phyloP scores from a whole-genome alignment of 2,888 invertebrate genomes.

The Stramonita haemastoma region DNA sequence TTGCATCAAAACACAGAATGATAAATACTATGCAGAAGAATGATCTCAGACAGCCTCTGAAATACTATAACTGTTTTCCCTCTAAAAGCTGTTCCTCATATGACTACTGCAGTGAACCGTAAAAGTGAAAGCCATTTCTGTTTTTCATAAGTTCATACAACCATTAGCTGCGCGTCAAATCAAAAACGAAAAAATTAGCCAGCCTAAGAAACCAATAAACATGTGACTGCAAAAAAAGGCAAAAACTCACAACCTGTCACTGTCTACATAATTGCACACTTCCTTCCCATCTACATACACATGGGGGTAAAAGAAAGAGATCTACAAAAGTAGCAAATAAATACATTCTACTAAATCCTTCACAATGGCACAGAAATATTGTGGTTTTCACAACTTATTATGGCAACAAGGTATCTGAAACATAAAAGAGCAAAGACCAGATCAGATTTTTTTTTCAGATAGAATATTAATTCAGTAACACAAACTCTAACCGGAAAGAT shows the following conservation, averaged over 20 bases:
- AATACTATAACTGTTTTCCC: too few species aligned
- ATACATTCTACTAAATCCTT: neutral
- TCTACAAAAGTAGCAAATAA: neutral
- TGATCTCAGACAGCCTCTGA: neutral
- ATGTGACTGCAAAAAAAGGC: too few species aligned
- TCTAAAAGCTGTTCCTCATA: too few species aligned
- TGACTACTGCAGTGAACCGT: too few species aligned
- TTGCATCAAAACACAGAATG: neutral
- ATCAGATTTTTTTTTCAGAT: neutral
- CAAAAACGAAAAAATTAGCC: neutral
- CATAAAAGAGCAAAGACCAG: neutral
- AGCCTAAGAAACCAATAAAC: neutral
- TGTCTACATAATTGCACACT: too few species aligned
- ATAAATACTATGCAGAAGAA: neutral
- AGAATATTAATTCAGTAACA: neutral
- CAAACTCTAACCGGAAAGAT: too few species aligned
- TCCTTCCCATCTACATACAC: too few species aligned
- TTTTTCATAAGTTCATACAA: too few species aligned
- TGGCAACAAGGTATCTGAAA: neutral
- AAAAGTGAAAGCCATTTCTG: too few species aligned
- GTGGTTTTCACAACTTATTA: neutral
- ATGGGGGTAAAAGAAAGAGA: neutral
- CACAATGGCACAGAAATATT: conserved; percentile 11
- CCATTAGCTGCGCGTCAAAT: neutral
- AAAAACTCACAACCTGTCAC: too few species aligned